Base-by-base conservation (phyloP, 2,113 vertebrate genomes). In the Cryptotis parvus region DNA sequence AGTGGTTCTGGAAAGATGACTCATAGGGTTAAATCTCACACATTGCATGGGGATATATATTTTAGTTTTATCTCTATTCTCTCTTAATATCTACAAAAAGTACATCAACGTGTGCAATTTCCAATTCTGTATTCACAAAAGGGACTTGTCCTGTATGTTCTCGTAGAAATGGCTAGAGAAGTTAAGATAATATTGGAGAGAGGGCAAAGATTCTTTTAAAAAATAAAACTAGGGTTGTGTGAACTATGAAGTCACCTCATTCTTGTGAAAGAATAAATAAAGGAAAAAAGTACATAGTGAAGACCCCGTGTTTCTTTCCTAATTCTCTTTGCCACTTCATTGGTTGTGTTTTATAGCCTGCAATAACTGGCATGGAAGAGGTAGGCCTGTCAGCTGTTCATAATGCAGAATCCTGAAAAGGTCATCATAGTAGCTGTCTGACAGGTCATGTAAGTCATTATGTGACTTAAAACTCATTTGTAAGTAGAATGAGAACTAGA, bases 381-480 rank as follows among this genome's bases (percentile, higher is more conserved):
- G 94, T 97, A 87, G 93, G 94, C 94, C 93, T 97, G 97, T 97
- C 97, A 96, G 93, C 93, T 93, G 95, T 93, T 97, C 96, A 86
- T 87, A 87, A 92, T 87, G 93, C 91, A 97, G 96, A 96, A 96
- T 97, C 96, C 85, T 98, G 97, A 97, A 98, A 98, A 98, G 97
- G 97, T 98, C 97, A 98, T 41, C 22, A 85, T 84, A 94, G 95
- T 94, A 97, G 89, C 87, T 95, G 92, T 95, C 97, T 97, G 96
- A 97, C 92, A 97, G 95, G 95, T 96, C 95, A 93, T 97, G 97
- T 96, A 97, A 98, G 95, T 97, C 97, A 97, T 97, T 97, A 97
- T 96, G 94, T 95, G 95, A 94, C 87, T 97, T 96, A 97, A 97
- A 97, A 95, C 78, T 96, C 96, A 96, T 97, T 97, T 97, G 97